Base-by-base conservation (phyloP, 2,797 vertebrate species). In the Tarsius wallacei region DNA sequence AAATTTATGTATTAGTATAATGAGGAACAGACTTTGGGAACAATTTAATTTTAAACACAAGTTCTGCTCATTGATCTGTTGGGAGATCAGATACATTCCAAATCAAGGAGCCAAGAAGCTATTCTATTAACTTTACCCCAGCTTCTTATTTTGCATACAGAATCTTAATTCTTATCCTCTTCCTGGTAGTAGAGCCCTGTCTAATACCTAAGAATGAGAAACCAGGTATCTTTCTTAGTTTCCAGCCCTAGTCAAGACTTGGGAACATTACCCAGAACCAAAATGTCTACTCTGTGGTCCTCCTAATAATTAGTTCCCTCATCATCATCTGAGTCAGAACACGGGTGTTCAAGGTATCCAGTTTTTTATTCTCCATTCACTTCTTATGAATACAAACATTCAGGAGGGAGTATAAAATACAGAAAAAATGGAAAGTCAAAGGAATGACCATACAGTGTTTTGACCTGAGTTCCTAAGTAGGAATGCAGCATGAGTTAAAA, bases 11-110 rank as follows among this genome's bases (percentile, higher is more conserved):
- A 51, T 9, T 83, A 55, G 31, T 64, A 64, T 64, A 42, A 49
- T 7, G 12, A 78, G 36, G 57, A 47, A 42, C 16, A 88, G 49
- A 83, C 13, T 87, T 88, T 42, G 31, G 17, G 22, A 73, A n/a
- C n/a, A n/a, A 83, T 64, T 83, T 83, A 36, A 16, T 90, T 14
- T 61, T 57, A 83, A 96, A 86, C n/a, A 13, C 49, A 64, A 63
- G 36, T 84, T 84, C 21, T 73, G 49, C 63, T 84, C 3, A 42
- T 94, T 84, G 9, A 64, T 78, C 22, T 14, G 21, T 87, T 57
- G 78, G 24, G 9, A 73, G 12, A 78, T 19, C 33, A 86, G 42
- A 49, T 4, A 53, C 68, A 64, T 78, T 78, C 31, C 57, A 96
- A 80, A 51, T 91, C 49, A 80, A 51, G 21, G n/a, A 16, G 26